phyloP scores from a whole-genome alignment of 2,113 vertebrate genomes.

The Agapornis roseicollis region DNA sequence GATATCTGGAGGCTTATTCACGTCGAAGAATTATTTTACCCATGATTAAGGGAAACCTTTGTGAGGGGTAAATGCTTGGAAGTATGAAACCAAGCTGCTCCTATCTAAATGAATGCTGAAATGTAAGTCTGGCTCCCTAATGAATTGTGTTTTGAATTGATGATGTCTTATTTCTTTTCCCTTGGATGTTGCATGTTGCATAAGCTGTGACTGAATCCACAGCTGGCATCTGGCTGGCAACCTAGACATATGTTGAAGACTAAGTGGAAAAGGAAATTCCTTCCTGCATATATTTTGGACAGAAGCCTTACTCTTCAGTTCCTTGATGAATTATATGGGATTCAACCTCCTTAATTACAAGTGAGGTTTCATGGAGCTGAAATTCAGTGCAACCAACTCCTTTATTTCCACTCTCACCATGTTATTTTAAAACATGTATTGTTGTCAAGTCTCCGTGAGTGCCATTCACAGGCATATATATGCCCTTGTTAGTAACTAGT shows the following conservation, averaged over 20 bases:
- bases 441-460: background rate
- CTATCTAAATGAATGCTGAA: background rate
- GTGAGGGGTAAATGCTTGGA: background rate
- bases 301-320: background rate
- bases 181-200: background rate
- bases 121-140: background rate
- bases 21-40: background rate
- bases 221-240: background rate
- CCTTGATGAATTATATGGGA: background rate
- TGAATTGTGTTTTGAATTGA: background rate
- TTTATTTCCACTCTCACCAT: background rate
- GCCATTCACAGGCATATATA: background rate
- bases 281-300: background rate
- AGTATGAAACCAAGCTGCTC: rapidly evolving
- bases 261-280: background rate
- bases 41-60: background rate
- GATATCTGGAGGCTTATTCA: background rate
- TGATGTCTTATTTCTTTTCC: background rate
- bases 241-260: background rate
- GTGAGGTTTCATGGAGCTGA: background rate
- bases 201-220: background rate
- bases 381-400: background rate
- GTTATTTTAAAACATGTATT: background rate
- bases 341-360: background rate
- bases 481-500: background rate